phyloP scores from a whole-genome alignment of 2,888 invertebrate genomes.

The Hermaeophaga mercurialis region DNA sequence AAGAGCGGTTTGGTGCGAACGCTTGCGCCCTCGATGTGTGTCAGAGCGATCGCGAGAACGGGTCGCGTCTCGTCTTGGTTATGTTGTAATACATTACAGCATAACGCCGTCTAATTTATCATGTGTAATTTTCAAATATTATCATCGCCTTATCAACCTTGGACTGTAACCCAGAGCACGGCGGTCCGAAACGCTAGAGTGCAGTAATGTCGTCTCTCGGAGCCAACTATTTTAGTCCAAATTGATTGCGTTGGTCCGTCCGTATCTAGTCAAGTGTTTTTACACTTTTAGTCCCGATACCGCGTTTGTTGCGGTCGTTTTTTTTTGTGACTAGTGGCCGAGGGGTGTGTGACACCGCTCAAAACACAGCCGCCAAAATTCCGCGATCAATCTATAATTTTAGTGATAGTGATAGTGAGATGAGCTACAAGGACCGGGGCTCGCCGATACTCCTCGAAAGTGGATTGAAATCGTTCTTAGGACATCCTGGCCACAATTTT shows the following conservation, averaged over 20 bases:
- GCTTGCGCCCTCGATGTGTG: constrained; percentile 37
- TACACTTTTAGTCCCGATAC: constrained; percentile 33
- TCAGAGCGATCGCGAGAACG: constrained; percentile 28
- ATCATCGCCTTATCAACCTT: constrained; percentile 55
- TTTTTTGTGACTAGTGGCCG: constrained; percentile 36
- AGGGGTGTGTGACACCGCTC: constrained; percentile 47
- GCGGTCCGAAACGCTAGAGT: constrained; percentile 52
- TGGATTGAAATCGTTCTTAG: constrained; percentile 84
- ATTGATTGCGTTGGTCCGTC: constrained; percentile 52
- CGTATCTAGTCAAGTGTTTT: constrained; percentile 29
- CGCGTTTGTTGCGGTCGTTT: constrained; percentile 34
- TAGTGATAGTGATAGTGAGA: constrained; percentile 67
- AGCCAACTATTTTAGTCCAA: constrained; percentile 57
- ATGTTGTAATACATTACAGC: constrained; percentile 49
- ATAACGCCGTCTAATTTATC: constrained; percentile 47
- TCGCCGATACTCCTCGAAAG: constrained; percentile 88
- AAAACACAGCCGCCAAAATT: constrained; percentile 54
- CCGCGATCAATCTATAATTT: constrained; percentile 57
- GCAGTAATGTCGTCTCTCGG: constrained; percentile 53
- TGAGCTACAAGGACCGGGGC: constrained; percentile 86
- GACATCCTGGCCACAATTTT: constrained; percentile 81
- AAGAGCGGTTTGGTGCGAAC: constrained; percentile 31
- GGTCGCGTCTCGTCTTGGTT: constrained; percentile 47
- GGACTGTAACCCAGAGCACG: constrained; percentile 54
- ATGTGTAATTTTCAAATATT: constrained; percentile 47